Evolutionary conservation across 2,888 invertebrate genomes (phyloP), one percentile per base, ranked within the genome.

Genomic region (Papilio protenor): DNA sequence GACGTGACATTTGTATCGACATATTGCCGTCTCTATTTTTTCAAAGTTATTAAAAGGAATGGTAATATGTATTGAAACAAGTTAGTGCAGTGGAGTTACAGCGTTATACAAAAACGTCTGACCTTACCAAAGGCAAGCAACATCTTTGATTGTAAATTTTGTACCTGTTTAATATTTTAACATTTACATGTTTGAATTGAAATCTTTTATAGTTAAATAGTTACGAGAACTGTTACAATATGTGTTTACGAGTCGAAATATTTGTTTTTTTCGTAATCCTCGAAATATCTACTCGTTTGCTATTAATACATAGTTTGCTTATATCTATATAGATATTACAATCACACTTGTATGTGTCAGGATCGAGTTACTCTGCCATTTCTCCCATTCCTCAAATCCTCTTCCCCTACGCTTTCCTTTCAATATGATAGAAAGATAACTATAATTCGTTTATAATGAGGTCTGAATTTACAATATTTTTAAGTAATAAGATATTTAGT

Each of bases 101-200:
- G 14, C 6, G 52, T 18, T 18, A 8, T 52, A 69, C 45, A 55
- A 73, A 64, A 72, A 57, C 23, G 23, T 73, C 47, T 77, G 77
- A 77, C 77, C 74, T 74, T 69, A 57, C 23, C 73, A 70, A 77
- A 77, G 77, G 73, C 69, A 77, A 77, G 77, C 77, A 61, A 73
- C 74, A 74, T 73, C 69, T 69, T 59, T 45, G 71, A 70, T 59
- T 77, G 33, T 75, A 74, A 75, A 71, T 55, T 73, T 59, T 61
- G 49, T 71, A 61, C 14, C 52, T 52, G 18, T 69, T 72, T 33
- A 14, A 49, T 23, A 27, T 49, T 71, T 47, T 47, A 27, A 52
- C 47, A 71, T 49, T 27, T 64, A 33, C 64, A 27, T 18, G 27
- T 64, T 64, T 64, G 33, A 33, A 27, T 64, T 64, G 64, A 64